Percentiles rank a stretch among this genome's conserved stretches.
Conservation (phyloP, 2,888 invertebrate species). For the Homarus gammarus region DNA sequence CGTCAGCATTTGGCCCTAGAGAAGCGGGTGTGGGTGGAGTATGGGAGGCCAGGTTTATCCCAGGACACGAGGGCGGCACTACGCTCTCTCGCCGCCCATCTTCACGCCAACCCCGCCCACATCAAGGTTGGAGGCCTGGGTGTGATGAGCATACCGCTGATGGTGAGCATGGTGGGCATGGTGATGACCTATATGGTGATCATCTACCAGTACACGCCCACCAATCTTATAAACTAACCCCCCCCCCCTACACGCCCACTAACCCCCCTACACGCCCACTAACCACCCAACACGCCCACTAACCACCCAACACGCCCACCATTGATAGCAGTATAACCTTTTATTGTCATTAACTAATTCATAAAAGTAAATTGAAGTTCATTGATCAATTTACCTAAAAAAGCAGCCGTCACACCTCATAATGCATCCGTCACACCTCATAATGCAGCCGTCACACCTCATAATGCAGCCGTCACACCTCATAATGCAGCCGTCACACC, state of each 20-base stretch:
- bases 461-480: too few species aligned
- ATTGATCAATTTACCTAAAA: too few species aligned
- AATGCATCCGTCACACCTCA: too few species aligned
- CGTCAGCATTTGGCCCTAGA: not conserved
- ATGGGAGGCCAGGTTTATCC: not conserved
- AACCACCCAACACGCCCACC: too few species aligned
- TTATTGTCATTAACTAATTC: too few species aligned
- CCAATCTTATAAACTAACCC: not conserved
- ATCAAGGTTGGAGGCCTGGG: not conserved
- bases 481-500: too few species aligned
- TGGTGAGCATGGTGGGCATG: not conserved
- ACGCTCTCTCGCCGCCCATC: not conserved
- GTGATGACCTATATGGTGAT: not conserved
- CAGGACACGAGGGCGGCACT: not conserved
- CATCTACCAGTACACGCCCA: not conserved
- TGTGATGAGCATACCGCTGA: not conserved
- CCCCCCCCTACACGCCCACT: not conserved
- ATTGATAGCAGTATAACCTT: too few species aligned
- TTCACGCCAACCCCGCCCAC: not conserved
- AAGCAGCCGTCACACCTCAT: too few species aligned
- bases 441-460: too few species aligned
- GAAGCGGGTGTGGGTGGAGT: not conserved
- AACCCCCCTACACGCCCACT: not conserved
- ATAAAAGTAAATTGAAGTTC: too few species aligned
- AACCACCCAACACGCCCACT: too few species aligned